Percentiles rank a stretch among this genome's conserved stretches.
Conservation (phyloP, 2,888 invertebrate genomes). For the Lepidonotus clava region DNA sequence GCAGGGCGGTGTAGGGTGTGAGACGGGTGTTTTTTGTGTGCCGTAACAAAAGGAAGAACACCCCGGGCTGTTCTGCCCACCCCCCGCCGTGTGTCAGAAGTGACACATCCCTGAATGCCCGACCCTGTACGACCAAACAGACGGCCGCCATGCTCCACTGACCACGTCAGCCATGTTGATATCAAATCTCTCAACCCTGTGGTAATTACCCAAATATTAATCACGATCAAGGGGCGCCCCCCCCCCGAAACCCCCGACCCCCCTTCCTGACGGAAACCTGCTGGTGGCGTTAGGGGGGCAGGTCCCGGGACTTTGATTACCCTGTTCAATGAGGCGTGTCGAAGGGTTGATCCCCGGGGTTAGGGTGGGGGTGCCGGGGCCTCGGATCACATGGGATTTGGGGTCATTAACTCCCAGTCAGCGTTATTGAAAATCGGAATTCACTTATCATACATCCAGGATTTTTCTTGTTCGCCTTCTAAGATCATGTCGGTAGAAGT, state of each 20-base stretch:
- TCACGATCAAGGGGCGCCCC: background rate
- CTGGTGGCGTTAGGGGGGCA: background rate
- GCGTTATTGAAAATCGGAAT: constrained; percentile 5
- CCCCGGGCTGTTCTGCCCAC: too few species aligned
- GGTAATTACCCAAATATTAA: constrained; percentile 39
- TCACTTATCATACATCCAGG: constrained; percentile 1
- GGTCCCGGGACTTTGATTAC: background rate
- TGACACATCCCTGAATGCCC: constrained; percentile 31
- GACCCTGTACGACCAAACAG: background rate
- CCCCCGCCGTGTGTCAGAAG: background rate
- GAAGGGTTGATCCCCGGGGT: background rate
- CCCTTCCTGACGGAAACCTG: background rate
- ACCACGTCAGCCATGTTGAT: constrained; percentile 34
- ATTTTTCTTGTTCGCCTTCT: too few species aligned
- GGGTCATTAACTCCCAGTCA: constrained; percentile 12
- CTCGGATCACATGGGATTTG: too few species aligned
- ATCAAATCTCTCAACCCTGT: background rate
- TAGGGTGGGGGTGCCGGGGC: too few species aligned
- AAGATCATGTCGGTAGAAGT: too few species aligned
- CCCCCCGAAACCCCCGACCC: background rate
- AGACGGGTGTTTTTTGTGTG: too few species aligned
- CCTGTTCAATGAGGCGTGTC: background rate
- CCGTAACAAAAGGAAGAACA: too few species aligned
- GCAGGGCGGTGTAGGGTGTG: too few species aligned
- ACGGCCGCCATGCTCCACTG: constrained; percentile 4